phyloP scores from a whole-genome alignment of 1,140 invertebrate species.

The Drosophila nigromelanica region DNA sequence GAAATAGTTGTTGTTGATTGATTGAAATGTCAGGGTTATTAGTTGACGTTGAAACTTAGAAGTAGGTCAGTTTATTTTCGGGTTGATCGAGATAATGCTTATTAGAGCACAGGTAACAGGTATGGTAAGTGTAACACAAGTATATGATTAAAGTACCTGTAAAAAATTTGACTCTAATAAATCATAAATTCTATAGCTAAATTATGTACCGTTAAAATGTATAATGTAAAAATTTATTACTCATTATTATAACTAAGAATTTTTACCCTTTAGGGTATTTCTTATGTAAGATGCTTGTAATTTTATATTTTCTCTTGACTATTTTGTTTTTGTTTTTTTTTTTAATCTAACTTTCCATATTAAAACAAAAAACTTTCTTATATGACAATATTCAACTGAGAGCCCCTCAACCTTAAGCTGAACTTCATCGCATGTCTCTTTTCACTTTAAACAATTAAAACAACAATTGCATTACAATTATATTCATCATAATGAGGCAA shows the following conservation, averaged over 20 bases:
- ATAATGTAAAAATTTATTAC: no score
- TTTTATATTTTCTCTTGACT: background rate
- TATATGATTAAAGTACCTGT: background rate
- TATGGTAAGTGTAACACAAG: background rate
- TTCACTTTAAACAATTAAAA: constrained; percentile 33
- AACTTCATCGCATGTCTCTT: constrained; percentile 27
- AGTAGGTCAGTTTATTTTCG: constrained; percentile 53
- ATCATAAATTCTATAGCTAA: no score
- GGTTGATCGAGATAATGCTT: background rate
- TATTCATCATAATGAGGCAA: constrained; percentile 53
- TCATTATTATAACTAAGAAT: no score
- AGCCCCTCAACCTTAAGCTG: constrained; percentile 17
- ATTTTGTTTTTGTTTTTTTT: background rate
- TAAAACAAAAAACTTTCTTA: constrained; percentile 21
- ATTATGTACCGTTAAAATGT: no score
- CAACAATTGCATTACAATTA: constrained; percentile 37
- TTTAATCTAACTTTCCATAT: background rate
- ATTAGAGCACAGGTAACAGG: background rate
- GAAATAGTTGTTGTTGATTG: constrained; percentile 43
- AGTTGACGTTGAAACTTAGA: constrained; percentile 20
- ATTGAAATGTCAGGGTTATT: constrained; percentile 73
- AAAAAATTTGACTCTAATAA: no score
- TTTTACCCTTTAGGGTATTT: background rate
- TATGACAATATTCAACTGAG: background rate
- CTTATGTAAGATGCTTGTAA: background rate